A percentile compares a stretch with the other conserved stretches of the same genome.
phyloP scores from a whole-genome alignment of 2,888 invertebrate genomes.

The Ecdyonurus torrentis region DNA sequence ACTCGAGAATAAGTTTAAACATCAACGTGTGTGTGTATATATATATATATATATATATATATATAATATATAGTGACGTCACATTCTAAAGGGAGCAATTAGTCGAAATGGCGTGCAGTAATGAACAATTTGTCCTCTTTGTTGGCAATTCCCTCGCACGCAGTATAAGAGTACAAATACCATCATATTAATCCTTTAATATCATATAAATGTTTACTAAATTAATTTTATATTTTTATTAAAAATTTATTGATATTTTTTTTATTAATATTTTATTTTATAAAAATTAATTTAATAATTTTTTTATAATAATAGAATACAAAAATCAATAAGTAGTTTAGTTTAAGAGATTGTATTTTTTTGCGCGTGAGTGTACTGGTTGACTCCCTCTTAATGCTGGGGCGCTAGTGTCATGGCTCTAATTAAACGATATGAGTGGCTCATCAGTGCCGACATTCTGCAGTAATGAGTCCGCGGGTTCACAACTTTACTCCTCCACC shows the following conservation, averaged over 20 bases:
- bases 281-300: neutral
- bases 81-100: constrained; percentile 2
- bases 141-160: constrained; percentile 3
- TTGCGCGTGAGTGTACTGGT: neutral
- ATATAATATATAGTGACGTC: neutral
- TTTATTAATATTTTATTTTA: neutral
- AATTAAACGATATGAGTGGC: constrained; percentile 4
- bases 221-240: neutral
- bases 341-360: neutral
- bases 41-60: too few relatives aligned
- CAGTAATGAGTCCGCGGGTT: neutral
- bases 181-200: neutral
- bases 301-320: too few relatives aligned
- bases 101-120: neutral
- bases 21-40: too few relatives aligned
- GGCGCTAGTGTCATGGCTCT: constrained; percentile 1
- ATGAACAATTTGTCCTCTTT: constrained; percentile 1
- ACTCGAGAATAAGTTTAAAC: neutral
- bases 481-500: neutral
- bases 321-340: neutral
- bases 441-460: constrained; percentile 2
- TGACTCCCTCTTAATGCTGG: neutral
- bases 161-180: neutral
- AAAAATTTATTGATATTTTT: neutral
- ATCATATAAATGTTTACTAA: neutral